phyloP scores from a whole-genome alignment of 1,140 invertebrate species.

The fruit fly (Drosophila melanogaster) region Release_6_plus_ISO1_MT NT_033779.5:774001-774500 shows the following conservation, averaged over 20 bases:
- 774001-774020: too few species aligned
- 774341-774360: constrained; percentile 61
- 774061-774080: background rate
- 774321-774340: constrained; percentile 11
- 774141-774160: constrained; percentile 18
- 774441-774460: background rate
- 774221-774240: constrained; percentile 33
- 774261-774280: constrained; percentile 33
- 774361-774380: constrained; percentile 48
- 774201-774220: constrained; percentile 49
- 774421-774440: constrained; percentile 21
- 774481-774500: background rate
- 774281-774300: constrained; percentile 66
- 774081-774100: constrained; percentile 44
- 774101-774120: constrained; percentile 4
- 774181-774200: constrained; percentile 42
- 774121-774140: background rate
- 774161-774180: constrained; percentile 67
- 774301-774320: constrained; percentile 28
- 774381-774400: constrained; percentile 34
- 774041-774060: too few species aligned
- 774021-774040: too few species aligned
- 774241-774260: constrained; percentile 16
- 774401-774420: constrained; percentile 43
- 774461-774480: background rate